Base-by-base conservation (phyloP, 2,888 invertebrate species). In the Macrophya alboannulata region DNA sequence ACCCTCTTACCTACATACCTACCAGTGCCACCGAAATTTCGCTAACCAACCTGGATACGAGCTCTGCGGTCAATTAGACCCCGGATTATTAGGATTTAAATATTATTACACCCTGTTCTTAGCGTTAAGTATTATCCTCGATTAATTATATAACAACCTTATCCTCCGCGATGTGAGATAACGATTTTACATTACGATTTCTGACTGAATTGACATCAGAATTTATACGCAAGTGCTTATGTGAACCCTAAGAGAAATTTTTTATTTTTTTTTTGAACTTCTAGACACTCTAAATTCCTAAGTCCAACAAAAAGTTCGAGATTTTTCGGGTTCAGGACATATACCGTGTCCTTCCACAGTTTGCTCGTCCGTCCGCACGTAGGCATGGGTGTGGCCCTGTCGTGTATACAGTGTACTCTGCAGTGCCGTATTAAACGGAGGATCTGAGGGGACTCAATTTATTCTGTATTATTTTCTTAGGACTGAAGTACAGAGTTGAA, bases 321-420 rank as follows among this genome's bases (percentile, higher is more conserved):
- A 74, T n/a, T 21, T 72, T 62, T 9, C 48, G 65, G 72, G 72
- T n/a, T 43, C n/a, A 43, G 72, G 72, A 15, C 21, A 72, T n/a
- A 72, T 8, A 48, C 48, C 55, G n/a, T 55, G 17, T 55, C 45
- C 12, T 72, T 45, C 10, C 45, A 31, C 25, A 15, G 71, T 71
- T 1, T 5, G n/a, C n/a, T 71, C 37, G 71, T 71, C 40, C 21
- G 45, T 74, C 72, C 1, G 17, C 68, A 68, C 68, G 68, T 37
- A 68, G 68, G 37, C 68, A 37, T 68, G 45, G 72, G 72, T 74
- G 72, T 74, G 72, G 72, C 45, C 15, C 72, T 17, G 8, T 74
- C 21, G 72, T 74, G 45, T 43, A 72, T 72, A 72, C 72, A 21
- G 4, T 72, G 43, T 45, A 45, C 43, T 12, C 62, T 21, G 71